These are phyloP conservation scores for Bufo gargarizans DNA, from an alignment of 2,113 vertebrate species.

Conservation along the genomic window DNA sequence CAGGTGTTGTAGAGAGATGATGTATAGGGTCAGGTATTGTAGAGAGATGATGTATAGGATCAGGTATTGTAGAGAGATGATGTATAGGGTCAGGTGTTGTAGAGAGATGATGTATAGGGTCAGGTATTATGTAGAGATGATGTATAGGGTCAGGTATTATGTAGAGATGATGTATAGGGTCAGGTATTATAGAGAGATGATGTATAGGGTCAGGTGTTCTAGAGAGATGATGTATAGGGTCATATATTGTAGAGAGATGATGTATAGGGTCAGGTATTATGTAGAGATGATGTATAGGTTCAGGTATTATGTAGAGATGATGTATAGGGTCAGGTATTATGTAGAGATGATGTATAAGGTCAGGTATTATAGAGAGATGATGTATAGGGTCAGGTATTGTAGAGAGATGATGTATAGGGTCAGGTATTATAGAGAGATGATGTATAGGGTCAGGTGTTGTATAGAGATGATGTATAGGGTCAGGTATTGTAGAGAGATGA, in stretches of 20 bases:
- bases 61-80: not conserved
- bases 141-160: not conserved
- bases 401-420: not conserved
- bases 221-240: not conserved
- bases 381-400: not conserved
- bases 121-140: not conserved
- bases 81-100: not conserved
- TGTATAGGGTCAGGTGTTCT: not conserved
- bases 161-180: not conserved
- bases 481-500: not conserved
- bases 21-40: not conserved
- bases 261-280: not conserved
- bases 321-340: not conserved
- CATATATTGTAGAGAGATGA: not conserved
- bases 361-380: not conserved
- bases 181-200: not conserved
- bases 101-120: not conserved
- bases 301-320: not conserved
- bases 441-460: not conserved
- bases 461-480: not conserved
- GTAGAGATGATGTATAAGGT: not conserved
- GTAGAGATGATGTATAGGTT: not conserved
- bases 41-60: not conserved
- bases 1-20: not conserved
- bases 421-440: not conserved